Percentiles rank a stretch among this genome's conserved stretches.
Evolutionary conservation across 2,113 vertebrate genomes (phyloP).

Genomic region (Hemicordylus capensis): DNA sequence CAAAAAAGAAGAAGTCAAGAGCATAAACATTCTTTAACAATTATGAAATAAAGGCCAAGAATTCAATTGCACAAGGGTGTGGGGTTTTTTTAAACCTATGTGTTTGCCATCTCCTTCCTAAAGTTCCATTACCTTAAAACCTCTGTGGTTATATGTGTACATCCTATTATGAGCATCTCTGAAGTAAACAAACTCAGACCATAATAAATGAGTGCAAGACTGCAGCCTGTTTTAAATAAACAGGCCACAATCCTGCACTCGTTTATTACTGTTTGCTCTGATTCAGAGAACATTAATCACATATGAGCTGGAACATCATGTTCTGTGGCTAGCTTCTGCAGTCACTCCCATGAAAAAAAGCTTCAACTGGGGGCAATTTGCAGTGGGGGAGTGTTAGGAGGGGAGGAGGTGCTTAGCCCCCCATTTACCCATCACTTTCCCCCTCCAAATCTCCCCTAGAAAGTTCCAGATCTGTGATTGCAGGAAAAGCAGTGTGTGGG

Average conservation of each 20-base stretch:
- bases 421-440: too few species aligned
- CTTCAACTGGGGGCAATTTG: background rate
- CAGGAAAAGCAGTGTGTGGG: background rate
- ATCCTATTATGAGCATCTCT: background rate
- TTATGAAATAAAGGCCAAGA: background rate
- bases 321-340: background rate
- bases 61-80: too few species aligned
- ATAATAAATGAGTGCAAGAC: background rate
- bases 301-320: background rate
- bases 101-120: background rate
- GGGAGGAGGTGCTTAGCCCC: background rate
- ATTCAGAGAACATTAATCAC: background rate
- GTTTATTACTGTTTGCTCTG: too few species aligned
- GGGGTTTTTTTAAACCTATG: background rate
- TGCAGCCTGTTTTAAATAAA: background rate
- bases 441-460: background rate
- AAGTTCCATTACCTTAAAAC: background rate
- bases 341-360: background rate
- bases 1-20: conserved; percentile 28
- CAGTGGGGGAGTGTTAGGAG: background rate
- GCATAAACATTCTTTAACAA: conserved; percentile 22
- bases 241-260: too few species aligned
- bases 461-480: background rate
- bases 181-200: background rate
- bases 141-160: too few species aligned